A percentile compares a stretch with the other conserved stretches of the same genome.
These are phyloP conservation scores for Drosophila multiciliata DNA, from an alignment of 2,888 invertebrate species.

Conservation along the genomic window DNA sequence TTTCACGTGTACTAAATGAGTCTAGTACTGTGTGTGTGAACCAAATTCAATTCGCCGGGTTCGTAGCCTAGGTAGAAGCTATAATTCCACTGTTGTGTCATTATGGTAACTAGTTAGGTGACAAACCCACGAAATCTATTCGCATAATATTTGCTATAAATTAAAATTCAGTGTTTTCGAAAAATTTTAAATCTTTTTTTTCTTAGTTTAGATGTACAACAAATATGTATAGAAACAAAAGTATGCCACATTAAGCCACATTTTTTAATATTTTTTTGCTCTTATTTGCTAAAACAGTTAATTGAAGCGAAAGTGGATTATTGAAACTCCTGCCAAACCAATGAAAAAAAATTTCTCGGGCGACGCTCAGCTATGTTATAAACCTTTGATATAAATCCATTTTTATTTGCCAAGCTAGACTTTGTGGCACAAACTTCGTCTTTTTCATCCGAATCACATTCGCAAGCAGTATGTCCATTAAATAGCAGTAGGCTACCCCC, in stretches of 20 bases:
- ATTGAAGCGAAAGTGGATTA: too few species aligned
- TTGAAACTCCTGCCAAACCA: too few species aligned
- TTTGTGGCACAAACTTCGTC: conserved; percentile 20
- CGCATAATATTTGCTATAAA: not conserved
- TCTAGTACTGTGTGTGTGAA: not conserved
- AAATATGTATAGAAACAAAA: not conserved
- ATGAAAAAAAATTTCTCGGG: too few species aligned
- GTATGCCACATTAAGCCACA: too few species aligned
- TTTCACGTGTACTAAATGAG: not conserved
- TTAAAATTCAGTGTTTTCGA: not conserved
- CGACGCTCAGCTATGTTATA: too few species aligned
- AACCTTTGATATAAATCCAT: too few species aligned
- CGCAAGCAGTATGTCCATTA: conserved; percentile 31
- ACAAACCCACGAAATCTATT: not conserved
- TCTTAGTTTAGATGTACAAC: not conserved
- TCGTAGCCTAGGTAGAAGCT: not conserved
- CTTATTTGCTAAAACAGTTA: not conserved
- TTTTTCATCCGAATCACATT: conserved; percentile 2
- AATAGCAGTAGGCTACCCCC: conserved; percentile 28
- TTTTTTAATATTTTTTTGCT: not conserved
- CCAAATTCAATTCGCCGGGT: not conserved
- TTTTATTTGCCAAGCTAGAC: too few species aligned
- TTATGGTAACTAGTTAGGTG: not conserved
- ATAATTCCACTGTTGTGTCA: not conserved
- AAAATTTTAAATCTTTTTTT: not conserved